phyloP scores from a whole-genome alignment of 2,797 vertebrate species.

The Podarcis siculus region DNA sequence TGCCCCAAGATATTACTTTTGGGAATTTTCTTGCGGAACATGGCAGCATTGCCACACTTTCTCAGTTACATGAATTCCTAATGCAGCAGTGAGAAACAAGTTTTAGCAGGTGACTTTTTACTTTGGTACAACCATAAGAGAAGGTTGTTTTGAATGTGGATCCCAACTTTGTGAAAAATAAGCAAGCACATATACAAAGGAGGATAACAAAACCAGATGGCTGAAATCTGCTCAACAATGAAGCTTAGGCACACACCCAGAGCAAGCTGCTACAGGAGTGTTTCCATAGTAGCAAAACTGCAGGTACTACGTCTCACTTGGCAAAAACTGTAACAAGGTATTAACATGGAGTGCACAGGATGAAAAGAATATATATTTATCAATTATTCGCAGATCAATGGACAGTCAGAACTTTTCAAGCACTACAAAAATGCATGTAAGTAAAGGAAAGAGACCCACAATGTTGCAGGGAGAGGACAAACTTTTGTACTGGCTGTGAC shows the following conservation, averaged over 20 bases:
- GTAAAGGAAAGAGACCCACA: constrained; percentile 44
- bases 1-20: not conserved
- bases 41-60: no score
- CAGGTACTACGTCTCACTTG: not conserved
- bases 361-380: constrained; percentile 34
- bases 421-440: constrained; percentile 20
- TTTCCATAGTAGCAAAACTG: constrained; percentile 11
- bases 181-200: not conserved
- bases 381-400: constrained; percentile 21
- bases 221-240: constrained; percentile 9
- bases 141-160: constrained; percentile 3
- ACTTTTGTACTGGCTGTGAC: constrained; percentile 30
- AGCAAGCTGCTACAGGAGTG: constrained; percentile 3
- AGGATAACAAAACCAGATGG: constrained; percentile 5
- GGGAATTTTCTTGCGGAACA: not conserved
- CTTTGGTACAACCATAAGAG: not conserved
- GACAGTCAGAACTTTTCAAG: constrained; percentile 34
- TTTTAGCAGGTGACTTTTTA: not conserved
- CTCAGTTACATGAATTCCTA: not conserved
- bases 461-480: constrained; percentile 40
- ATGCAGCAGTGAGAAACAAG: not conserved
- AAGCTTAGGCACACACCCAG: not conserved
- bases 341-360: constrained; percentile 30
- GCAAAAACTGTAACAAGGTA: constrained; percentile 15
- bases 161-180: constrained; percentile 8